A percentile compares a stretch with the other conserved stretches of the same genome.
Evolutionary conservation across 2,888 invertebrate species (phyloP).

Genomic region (Agrotis puta): DNA sequence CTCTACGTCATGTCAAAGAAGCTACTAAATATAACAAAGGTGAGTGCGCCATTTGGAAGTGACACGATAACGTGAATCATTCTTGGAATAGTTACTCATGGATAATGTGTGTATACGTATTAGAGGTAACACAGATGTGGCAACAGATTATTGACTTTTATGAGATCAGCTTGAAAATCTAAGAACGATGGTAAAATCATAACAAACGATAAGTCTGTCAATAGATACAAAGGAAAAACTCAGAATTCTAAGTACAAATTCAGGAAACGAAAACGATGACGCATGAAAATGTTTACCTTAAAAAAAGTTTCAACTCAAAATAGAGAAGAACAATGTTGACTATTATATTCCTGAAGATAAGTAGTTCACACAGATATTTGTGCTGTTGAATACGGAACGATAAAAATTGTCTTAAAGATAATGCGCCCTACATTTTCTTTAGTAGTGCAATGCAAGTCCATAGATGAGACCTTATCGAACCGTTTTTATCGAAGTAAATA

Average conservation of each 20-base stretch:
- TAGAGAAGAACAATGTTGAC: neutral
- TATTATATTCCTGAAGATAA: no score
- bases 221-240: conserved; percentile 15
- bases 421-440: neutral
- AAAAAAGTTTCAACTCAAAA: neutral
- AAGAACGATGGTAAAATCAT: conserved; percentile 2
- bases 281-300: neutral
- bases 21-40: conserved; percentile 16
- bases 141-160: conserved; percentile 23
- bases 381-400: no score
- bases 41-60: conserved; percentile 27
- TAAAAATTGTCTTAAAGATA: no score
- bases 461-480: no score
- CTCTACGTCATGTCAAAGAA: neutral
- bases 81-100: conserved; percentile 16
- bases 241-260: neutral
- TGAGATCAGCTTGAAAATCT: conserved; percentile 50
- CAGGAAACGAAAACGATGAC: conserved; percentile 7
- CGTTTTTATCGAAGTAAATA: no score
- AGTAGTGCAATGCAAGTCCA: no score
- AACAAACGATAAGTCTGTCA: conserved; percentile 1
- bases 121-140: conserved; percentile 19
- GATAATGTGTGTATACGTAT: neutral
- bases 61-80: conserved; percentile 46
- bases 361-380: no score